phyloP scores from a whole-genome alignment of 2,113 vertebrate genomes.

The Phalacrocorax pelagicus region DNA sequence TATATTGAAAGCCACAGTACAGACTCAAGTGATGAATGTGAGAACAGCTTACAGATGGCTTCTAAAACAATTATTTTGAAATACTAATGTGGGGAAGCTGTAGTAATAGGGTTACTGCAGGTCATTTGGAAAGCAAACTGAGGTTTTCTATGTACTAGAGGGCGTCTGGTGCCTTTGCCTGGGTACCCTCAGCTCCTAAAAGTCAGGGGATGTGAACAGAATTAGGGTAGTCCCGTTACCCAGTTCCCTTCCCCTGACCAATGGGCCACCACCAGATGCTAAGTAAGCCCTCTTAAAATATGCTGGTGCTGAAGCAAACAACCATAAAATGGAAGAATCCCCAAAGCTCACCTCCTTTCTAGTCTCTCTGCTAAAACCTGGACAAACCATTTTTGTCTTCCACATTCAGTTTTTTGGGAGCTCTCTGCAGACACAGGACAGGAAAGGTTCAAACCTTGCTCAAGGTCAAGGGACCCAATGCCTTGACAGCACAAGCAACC shows the following conservation, averaged over 20 bases:
- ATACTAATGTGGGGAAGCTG: neutral
- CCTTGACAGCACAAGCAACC: neutral
- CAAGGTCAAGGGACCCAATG: neutral
- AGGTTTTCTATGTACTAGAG: neutral
- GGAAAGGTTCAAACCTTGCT: neutral
- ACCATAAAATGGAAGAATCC: neutral
- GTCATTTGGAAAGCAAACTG: neutral
- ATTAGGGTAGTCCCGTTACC: neutral
- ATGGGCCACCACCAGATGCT: neutral
- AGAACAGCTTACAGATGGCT: neutral
- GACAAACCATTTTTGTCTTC: neutral
- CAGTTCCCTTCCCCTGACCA: neutral
- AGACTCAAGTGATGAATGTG: neutral
- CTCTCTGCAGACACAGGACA: neutral
- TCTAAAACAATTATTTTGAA: neutral
- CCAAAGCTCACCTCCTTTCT: neutral
- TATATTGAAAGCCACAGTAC: rapidly evolving
- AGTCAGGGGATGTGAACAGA: neutral
- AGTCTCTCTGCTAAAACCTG: neutral
- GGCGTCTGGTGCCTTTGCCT: neutral
- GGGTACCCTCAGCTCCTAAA: neutral
- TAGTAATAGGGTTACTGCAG: neutral
- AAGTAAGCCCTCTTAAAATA: neutral
- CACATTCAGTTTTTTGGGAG: neutral
- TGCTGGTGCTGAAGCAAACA: neutral